Evolutionary conservation across 37 sponge, comb jelly and placozoan species (phyloP), one percentile per base, ranked within the genome.

Genomic region (Axinella damicornis): DNA sequence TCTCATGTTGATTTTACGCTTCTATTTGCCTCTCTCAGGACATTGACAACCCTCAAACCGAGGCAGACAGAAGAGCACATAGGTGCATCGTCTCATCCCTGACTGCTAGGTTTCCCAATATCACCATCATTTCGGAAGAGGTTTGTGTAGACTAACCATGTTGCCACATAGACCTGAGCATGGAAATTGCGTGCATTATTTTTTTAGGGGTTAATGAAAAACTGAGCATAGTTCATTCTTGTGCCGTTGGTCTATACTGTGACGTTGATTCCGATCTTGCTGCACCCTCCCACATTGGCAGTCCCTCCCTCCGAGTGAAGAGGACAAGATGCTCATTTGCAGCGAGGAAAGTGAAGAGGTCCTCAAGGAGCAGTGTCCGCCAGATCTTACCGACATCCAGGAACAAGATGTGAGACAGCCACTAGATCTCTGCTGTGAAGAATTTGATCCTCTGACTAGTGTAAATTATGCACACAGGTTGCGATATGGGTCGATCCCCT

Each of bases 401-500:
- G 89, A 88, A 40, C 65, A 82, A 28, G 89, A 88, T 38, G 88
- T 87, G 40, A 87, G 84, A 39, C 1, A 32, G n/a, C n/a, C n/a
- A n/a, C n/a, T n/a, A n/a, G n/a, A n/a, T n/a, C n/a, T n/a, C n/a
- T n/a, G n/a, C n/a, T n/a, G n/a, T n/a, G n/a, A n/a, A n/a, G n/a
- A 9, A 9, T 9, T 12, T 4, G 46, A 46, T 46, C 9, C 9
- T 46, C 9, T 46, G 16, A 24, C 33, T n/a, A 2, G 1, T 76
- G 25, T 22, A n/a, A n/a, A n/a, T n/a, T n/a, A n/a, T n/a, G n/a
- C n/a, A n/a, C 53, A 2, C 87, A 98, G 70, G 65, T 98, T 5
- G 76, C 83, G 21, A 87, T 98, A 25, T 98, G 97, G 95, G 99
- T 98, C 53, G 99, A 98, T 57, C 99, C 99, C 32, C 93, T 98